These are phyloP conservation scores for Gavia stellata DNA, from an alignment of 2,113 vertebrate genomes.

Conservation along the genomic window DNA sequence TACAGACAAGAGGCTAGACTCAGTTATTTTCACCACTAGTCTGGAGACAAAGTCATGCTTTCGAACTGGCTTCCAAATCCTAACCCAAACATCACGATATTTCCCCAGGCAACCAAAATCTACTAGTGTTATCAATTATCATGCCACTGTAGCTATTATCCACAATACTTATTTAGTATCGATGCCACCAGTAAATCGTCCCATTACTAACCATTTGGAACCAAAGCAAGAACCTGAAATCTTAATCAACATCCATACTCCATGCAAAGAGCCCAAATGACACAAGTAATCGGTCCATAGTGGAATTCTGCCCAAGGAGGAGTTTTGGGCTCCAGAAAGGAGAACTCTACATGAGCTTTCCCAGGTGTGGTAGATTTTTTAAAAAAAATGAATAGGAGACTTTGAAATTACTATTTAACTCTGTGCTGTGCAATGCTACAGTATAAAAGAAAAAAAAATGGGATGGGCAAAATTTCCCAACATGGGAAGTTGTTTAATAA, in stretches of 20 bases:
- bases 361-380: neutral
- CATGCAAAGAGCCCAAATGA: neutral
- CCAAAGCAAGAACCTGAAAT: neutral
- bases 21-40: neutral
- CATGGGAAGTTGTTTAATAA: neutral
- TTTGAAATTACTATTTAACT: neutral
- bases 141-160: neutral
- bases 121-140: neutral
- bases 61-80: neutral
- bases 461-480: neutral
- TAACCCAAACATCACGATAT: neutral
- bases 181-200: neutral
- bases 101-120: neutral
- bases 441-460: neutral
- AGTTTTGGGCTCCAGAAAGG: neutral
- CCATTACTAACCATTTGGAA: neutral
- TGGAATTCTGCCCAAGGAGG: neutral
- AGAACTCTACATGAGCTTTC: neutral
- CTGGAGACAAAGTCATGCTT: neutral
- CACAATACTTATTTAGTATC: neutral
- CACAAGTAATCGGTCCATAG: neutral
- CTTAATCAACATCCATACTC: neutral
- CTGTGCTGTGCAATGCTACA: neutral
- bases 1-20: neutral
- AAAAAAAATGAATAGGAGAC: neutral